Evolutionary conservation across 2,888 invertebrate genomes (phyloP).

Genomic region (Clistopyga incitator): DNA sequence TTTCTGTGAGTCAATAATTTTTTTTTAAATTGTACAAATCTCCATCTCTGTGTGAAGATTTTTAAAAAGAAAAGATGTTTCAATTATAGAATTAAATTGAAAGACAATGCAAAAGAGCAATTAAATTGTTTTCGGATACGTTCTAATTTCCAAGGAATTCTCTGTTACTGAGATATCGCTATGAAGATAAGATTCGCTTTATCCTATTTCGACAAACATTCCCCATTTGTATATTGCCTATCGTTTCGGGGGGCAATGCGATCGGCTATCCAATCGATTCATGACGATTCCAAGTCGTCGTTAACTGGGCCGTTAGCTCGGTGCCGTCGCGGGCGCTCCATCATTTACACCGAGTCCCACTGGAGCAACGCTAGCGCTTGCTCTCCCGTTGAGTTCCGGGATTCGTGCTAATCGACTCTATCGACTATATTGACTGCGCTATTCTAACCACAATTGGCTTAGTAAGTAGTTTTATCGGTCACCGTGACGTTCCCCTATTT

Average conservation of each 20-base stretch:
- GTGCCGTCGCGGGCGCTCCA: constrained; percentile 18
- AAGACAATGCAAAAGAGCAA: not conserved
- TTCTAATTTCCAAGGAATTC: not conserved
- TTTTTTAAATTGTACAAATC: too few species aligned
- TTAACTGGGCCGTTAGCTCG: constrained; percentile 59
- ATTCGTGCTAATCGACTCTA: constrained; percentile 62
- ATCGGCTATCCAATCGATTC: constrained; percentile 15
- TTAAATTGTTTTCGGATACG: not conserved
- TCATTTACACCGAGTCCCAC: constrained; percentile 55
- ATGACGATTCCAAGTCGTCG: constrained; percentile 39
- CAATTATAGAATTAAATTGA: not conserved
- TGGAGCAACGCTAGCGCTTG: constrained; percentile 17
- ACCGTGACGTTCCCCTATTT: not conserved
- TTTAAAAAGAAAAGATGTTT: not conserved
- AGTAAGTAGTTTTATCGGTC: constrained; percentile 43
- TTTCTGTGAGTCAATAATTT: too few species aligned
- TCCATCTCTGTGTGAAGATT: not conserved
- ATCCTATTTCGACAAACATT: not conserved
- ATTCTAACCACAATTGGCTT: constrained; percentile 58
- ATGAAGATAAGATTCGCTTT: not conserved
- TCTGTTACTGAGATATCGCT: not conserved
- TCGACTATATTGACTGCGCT: constrained; percentile 53
- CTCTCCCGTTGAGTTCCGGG: constrained; percentile 42
- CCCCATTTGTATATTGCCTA: constrained; percentile 7
- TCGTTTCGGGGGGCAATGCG: constrained; percentile 5